These are phyloP conservation scores for Lichenostomus cassidix DNA, from an alignment of 2,113 vertebrate genomes.

Conservation along the genomic window DNA sequence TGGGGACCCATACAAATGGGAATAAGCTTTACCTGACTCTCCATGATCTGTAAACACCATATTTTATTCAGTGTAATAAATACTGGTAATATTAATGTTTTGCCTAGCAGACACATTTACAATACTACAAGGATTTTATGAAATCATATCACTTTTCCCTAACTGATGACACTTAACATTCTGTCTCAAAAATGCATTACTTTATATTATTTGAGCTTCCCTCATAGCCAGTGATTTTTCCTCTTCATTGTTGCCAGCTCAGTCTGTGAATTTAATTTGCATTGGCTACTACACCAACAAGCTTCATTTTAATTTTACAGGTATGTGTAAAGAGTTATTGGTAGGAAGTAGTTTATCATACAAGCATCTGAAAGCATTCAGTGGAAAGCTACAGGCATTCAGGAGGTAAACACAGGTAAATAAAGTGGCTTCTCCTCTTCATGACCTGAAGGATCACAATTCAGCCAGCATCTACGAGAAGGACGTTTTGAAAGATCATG, in stretches of 20 bases:
- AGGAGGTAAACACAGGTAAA: not conserved
- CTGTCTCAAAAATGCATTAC: not conserved
- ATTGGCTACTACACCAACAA: not conserved
- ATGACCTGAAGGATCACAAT: not conserved
- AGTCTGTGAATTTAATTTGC: not conserved
- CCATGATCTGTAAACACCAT: not conserved
- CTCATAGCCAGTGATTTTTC: not conserved
- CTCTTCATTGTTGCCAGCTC: not conserved
- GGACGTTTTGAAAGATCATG: not conserved
- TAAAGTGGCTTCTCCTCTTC: not conserved
- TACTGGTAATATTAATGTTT: slow-evolving; percentile 21
- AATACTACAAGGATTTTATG: not conserved
- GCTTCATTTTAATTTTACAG: not conserved
- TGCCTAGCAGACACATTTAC: slow-evolving; percentile 12
- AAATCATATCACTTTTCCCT: slow-evolving; percentile 1
- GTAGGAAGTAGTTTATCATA: not conserved
- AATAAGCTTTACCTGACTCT: slow-evolving; percentile 24
- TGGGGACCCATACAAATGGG: not conserved
- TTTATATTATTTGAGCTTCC: not conserved
- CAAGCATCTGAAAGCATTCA: not conserved
- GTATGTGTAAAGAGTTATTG: not conserved
- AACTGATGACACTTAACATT: not conserved
- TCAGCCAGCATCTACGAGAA: not conserved
- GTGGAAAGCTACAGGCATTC: not conserved
- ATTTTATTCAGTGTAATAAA: slow-evolving; percentile 46